phyloP scores from a whole-genome alignment of 2,797 vertebrate genomes.

The Hydrocynus forskahlii region DNA sequence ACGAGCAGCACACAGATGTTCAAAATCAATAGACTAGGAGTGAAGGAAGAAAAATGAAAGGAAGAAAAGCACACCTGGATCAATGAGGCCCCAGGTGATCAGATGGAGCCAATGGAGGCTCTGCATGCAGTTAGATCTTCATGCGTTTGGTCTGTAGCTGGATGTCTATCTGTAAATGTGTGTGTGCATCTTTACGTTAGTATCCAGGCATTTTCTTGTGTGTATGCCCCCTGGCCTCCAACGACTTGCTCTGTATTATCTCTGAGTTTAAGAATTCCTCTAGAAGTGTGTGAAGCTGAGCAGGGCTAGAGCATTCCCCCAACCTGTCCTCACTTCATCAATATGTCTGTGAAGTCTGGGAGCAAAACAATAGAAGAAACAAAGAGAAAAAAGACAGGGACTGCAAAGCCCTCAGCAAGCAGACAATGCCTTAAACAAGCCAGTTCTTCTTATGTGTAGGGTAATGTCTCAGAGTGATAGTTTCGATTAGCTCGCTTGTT shows the following conservation, averaged over 20 bases:
- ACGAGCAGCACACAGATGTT: constrained; percentile 64
- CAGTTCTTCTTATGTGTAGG: constrained; percentile 46
- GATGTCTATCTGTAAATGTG: background rate
- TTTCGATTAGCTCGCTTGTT: constrained; percentile 34
- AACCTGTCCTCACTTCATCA: constrained; percentile 54
- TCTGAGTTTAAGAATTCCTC: constrained; percentile 35
- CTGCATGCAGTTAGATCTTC: constrained; percentile 7
- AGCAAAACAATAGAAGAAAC: constrained; percentile 37
- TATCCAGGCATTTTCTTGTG: background rate
- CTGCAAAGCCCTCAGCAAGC: constrained; percentile 36
- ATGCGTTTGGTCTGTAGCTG: background rate
- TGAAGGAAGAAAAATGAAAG: constrained; percentile 40
- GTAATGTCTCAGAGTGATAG: constrained; percentile 24
- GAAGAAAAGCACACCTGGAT: constrained; percentile 42
- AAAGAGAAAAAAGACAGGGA: constrained; percentile 19
- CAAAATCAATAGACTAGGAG: constrained; percentile 71
- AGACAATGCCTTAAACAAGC: constrained; percentile 34
- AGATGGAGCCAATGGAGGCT: background rate
- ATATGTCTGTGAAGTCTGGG: constrained; percentile 46
- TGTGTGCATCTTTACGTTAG: background rate
- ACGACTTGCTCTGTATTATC: constrained; percentile 33
- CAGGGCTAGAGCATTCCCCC: constrained; percentile 33
- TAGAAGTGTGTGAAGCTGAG: constrained; percentile 35
- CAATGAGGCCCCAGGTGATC: constrained; percentile 42
- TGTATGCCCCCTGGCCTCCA: background rate